Conservation (phyloP, 1,140 invertebrate species). For the Solenopsis invicta region DNA sequence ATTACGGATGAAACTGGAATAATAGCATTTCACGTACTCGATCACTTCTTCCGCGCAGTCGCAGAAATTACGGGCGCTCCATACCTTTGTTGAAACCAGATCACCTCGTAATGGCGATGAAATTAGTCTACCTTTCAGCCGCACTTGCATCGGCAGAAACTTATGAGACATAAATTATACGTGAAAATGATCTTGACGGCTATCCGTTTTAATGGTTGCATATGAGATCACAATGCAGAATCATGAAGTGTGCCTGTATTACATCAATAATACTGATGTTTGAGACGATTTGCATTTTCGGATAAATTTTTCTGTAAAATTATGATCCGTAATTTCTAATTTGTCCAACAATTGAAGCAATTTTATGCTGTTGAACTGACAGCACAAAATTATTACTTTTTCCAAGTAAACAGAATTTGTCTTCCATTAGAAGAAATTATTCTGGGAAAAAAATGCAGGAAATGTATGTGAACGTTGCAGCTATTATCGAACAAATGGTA, state of each 20-base stretch:
- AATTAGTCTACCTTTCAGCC: slow-evolving; percentile 43
- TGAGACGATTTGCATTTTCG: neutral
- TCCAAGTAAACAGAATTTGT: neutral
- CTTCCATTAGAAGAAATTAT: slow-evolving; percentile 3
- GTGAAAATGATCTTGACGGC: slow-evolving; percentile 18
- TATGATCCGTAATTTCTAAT: neutral
- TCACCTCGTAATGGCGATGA: slow-evolving; percentile 51
- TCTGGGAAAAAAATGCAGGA: neutral
- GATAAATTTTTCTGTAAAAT: neutral
- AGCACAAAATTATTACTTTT: neutral
- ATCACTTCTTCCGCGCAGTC: slow-evolving; percentile 52
- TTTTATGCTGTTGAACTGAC: neutral
- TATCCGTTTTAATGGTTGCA: neutral
- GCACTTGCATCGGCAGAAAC: slow-evolving; percentile 20
- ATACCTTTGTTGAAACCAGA: slow-evolving; percentile 52
- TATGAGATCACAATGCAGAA: neutral
- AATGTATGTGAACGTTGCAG: neutral
- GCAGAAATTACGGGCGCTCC: slow-evolving; percentile 39
- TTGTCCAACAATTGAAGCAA: neutral
- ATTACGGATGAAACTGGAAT: slow-evolving; percentile 54
- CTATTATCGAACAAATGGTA: neutral
- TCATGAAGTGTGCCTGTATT: neutral
- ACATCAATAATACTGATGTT: neutral
- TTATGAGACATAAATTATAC: slow-evolving; percentile 39
- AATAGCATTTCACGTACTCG: slow-evolving; percentile 43